Evolutionary conservation across 2,888 invertebrate genomes (phyloP), one percentile per base, ranked within the genome.

Genomic region (Caenorhabditis macrosperma): DNA sequence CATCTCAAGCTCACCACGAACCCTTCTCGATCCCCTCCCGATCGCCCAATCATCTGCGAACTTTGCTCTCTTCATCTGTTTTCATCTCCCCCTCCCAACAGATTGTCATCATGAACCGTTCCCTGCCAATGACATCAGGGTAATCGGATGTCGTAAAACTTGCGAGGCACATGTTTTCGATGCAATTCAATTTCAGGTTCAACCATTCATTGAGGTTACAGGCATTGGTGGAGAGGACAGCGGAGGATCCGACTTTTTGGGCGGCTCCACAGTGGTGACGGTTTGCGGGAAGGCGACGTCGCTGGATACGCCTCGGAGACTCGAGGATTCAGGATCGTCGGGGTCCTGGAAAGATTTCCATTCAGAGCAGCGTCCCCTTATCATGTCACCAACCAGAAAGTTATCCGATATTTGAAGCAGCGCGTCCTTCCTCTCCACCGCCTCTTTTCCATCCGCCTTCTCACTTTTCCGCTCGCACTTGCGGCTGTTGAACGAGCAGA

Each of bases 401-500:
- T 61, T 61, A 28, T 61, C 61, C 1, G 61, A 46, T 17, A 61
- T 66, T 50, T 50, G 50, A 28, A 67, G 52, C 38, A 67, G 57
- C 24, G 66, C 54, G 35, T 57, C 57, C 20, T 22, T 46, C 24
- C 22, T 33, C 22, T 60, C 55, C 20, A 54, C 59, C 15, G 28
- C 35, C 33, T 54, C 60, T n/a, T 44, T 12, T 41, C 33, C 46
- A 46, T n/a, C 52, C 69, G 41, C 15, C 7, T 38, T 15, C 7
- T 5, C 15, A 15, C 15, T 38, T 15, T 38, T 38, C 20, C 69
- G 46, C 20, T 71, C 71, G 35, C 12, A 17, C 26, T 71, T 71
- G 6, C 71, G 71, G 30, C n/a, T 46, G 60, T 57, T 63, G 55
- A 48, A 35, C 24, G 72, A 72, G 64, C 72, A 72, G 64, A 72